These are phyloP conservation scores for Laspeyria flexula DNA, from an alignment of 2,888 invertebrate genomes.

Conservation along the genomic window DNA sequence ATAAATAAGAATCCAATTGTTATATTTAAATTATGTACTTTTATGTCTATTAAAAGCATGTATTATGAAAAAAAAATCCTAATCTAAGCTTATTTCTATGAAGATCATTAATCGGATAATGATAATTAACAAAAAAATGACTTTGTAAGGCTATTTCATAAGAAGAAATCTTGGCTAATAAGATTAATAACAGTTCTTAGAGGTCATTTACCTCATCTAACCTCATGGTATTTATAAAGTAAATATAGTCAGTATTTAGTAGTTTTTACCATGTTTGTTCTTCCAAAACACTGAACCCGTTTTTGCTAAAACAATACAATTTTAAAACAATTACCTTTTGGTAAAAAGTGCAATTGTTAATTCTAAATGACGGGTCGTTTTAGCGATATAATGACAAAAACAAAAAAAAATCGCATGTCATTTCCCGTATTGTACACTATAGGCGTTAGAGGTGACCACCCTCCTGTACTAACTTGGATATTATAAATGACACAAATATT, in stretches of 20 bases:
- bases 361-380: conserved; percentile 26
- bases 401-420: conserved; percentile 2
- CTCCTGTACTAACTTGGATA: too few relatives aligned
- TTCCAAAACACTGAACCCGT: conserved; percentile 6
- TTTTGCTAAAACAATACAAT: conserved; percentile 7
- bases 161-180: too few relatives aligned
- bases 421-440: neutral
- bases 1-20: too few relatives aligned
- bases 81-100: too few relatives aligned
- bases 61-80: too few relatives aligned
- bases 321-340: conserved; percentile 3
- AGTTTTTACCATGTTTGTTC: neutral
- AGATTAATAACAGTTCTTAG: neutral
- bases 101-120: too few relatives aligned
- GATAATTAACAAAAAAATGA: too few relatives aligned
- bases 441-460: neutral
- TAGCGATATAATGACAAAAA: neutral
- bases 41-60: too few relatives aligned
- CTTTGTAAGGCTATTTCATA: too few relatives aligned
- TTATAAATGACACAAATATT: too few relatives aligned
- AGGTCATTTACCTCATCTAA: neutral
- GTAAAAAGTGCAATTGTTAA: conserved; percentile 23
- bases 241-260: neutral
- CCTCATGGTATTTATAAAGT: neutral
- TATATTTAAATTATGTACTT: too few relatives aligned